These are phyloP conservation scores for Mionectes olivaceus DNA, from an alignment of 2,797 vertebrate genomes.

Conservation along the genomic window DNA sequence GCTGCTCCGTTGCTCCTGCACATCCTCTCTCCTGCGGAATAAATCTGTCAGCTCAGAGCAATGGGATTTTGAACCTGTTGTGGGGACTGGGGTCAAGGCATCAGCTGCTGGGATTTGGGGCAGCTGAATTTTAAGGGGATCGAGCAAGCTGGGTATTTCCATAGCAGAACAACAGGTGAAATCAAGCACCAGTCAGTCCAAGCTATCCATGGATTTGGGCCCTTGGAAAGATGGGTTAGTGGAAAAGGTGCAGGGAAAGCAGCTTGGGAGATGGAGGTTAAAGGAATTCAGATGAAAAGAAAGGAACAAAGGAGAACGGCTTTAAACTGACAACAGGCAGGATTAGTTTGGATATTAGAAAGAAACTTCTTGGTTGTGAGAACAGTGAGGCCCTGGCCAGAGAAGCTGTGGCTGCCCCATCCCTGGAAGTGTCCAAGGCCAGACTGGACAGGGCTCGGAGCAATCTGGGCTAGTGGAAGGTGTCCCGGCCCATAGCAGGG, in stretches of 20 bases:
- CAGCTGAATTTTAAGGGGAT: background rate
- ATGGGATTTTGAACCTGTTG: background rate
- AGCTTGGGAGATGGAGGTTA: background rate
- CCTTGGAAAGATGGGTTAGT: background rate
- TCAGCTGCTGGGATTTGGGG: background rate
- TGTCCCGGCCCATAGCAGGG: background rate
- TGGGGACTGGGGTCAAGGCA: fast-evolving
- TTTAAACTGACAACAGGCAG: background rate
- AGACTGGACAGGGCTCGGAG: background rate
- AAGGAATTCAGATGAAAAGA: background rate
- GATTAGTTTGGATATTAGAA: background rate
- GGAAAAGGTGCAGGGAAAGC: background rate
- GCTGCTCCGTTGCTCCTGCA: fast-evolving
- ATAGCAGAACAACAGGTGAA: background rate
- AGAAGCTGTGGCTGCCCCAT: background rate
- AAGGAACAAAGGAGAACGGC: background rate
- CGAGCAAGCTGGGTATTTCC: background rate
- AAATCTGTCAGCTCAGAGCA: background rate
- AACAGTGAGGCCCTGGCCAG: background rate
- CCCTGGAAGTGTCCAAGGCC: background rate
- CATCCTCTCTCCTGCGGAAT: background rate
- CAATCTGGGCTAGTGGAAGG: background rate
- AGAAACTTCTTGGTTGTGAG: background rate
- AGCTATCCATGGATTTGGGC: background rate
- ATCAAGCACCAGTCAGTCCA: background rate